phyloP scores from a whole-genome alignment of 2,888 invertebrate genomes.

The Ganaspis brasiliensis region DNA sequence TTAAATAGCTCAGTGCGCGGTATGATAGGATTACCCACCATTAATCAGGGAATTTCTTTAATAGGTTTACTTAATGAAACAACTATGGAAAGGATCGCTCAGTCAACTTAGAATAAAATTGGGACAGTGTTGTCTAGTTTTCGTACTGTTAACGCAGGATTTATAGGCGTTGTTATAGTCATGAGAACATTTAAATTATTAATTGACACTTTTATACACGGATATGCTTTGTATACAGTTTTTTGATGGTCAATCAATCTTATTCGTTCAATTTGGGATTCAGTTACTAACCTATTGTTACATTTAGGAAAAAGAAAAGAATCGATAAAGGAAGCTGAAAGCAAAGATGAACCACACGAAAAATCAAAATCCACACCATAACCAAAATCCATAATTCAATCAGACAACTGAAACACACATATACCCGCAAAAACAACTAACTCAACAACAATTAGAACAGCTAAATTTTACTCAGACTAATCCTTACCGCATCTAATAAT shows the following conservation, averaged over 20 bases:
- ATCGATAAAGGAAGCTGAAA: neutral
- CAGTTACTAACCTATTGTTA: conserved; percentile 9
- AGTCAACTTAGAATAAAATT: neutral
- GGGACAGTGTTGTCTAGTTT: neutral
- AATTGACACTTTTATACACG: neutral
- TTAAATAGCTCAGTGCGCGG: neutral
- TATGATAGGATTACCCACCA: neutral
- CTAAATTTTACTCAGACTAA: too few relatives aligned
- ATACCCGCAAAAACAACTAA: too few relatives aligned
- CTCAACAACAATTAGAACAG: too few relatives aligned
- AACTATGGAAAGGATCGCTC: neutral
- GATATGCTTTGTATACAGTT: neutral
- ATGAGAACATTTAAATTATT: neutral
- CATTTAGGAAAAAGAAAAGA: neutral
- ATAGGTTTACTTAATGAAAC: neutral
- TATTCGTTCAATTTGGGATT: conserved; percentile 35
- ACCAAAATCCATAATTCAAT: too few relatives aligned
- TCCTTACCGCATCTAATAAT: too few relatives aligned
- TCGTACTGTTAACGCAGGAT: neutral
- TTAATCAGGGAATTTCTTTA: neutral
- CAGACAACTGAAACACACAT: too few relatives aligned
- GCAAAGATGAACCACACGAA: neutral
- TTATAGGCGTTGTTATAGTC: neutral
- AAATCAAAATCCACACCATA: neutral
- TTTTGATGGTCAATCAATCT: neutral